phyloP scores from a whole-genome alignment of 2,888 invertebrate genomes.

The Pseudococcus longispinus region DNA sequence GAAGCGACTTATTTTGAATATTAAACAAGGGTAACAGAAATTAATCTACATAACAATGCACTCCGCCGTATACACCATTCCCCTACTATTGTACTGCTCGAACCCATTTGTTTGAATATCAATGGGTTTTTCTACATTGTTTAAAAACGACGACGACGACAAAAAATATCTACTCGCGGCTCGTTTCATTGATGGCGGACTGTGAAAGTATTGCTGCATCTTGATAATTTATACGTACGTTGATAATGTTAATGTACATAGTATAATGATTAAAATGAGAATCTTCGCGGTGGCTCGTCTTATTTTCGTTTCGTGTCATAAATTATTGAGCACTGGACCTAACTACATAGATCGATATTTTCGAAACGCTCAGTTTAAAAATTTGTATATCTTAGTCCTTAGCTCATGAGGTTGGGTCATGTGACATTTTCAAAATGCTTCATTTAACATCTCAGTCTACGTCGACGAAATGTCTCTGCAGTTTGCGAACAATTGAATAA shows the following conservation, averaged over 20 bases:
- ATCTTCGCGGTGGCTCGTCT: not conserved
- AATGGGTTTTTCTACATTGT: slow-evolving; percentile 25
- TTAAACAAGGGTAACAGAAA: slow-evolving; percentile 46
- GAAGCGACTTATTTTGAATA: slow-evolving; percentile 46
- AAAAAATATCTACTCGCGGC: not conserved
- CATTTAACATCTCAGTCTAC: too few species aligned
- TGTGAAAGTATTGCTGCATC: not conserved
- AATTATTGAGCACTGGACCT: too few species aligned
- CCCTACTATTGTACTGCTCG: slow-evolving; percentile 18
- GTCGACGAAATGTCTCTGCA: too few species aligned
- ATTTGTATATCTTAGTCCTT: too few species aligned
- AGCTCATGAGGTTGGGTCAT: too few species aligned
- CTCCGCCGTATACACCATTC: not conserved
- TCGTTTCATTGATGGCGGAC: slow-evolving; percentile 12
- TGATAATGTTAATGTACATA: not conserved
- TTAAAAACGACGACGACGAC: not conserved
- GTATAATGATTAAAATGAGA: not conserved
- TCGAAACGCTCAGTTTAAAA: too few species aligned
- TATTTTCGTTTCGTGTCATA: not conserved
- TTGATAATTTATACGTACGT: not conserved
- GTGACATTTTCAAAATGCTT: too few species aligned
- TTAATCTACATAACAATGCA: slow-evolving; percentile 46
- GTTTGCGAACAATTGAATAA: too few species aligned
- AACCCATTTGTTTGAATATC: slow-evolving; percentile 39
- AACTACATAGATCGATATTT: too few species aligned